Evolutionary conservation across 2,113 vertebrate genomes (phyloP), one percentile per base, ranked within the genome.

Genomic region (Pycnonotus jocosus): DNA sequence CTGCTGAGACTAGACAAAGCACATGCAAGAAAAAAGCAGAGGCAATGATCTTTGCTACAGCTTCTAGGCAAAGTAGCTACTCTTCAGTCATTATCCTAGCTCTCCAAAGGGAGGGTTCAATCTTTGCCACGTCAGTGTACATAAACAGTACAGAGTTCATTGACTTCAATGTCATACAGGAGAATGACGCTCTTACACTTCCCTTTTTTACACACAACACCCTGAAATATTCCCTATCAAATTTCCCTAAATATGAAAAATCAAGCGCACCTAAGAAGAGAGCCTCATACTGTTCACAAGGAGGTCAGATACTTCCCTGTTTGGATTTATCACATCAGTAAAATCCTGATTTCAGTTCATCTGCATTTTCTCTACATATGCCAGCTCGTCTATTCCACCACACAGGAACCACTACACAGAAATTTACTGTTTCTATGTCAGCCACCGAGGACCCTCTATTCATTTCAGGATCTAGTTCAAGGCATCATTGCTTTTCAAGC

Each of bases 181-280:
- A 40, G 22, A 53, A 57, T 45, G 25, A 68, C 0, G 0, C 21
- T 77, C 33, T 35, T 57, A 30, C 0, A 1, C 60, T 86, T 77
- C 38, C n/a, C 21, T 40, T 76, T 81, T 77, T 76, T 64, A 79
- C 31, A 81, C 40, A 31, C 2, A 71, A 48, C 19, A 73, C 61
- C 31, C 28, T 44, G 53, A 80, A 71, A 60, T 69, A 66, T 64
- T 86, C 50, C 58, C 48, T 69, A 54, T 19, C 60, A 65, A 30
- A 24, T 66, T 76, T 83, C 42, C 50, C 45, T 57, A 50, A 69
- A 71, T 9, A 7, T 60, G 40, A 37, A 57, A 81, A 88, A 72
- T 27, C 45, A 80, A 90, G 42, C 47, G 80, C 25, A 50, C 4
- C 20, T 60, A 56, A 64, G 35, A 71, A 68, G 22, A 73, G 20